phyloP scores from a whole-genome alignment of 2,888 invertebrate species.

The Ptychoptera albimana region DNA sequence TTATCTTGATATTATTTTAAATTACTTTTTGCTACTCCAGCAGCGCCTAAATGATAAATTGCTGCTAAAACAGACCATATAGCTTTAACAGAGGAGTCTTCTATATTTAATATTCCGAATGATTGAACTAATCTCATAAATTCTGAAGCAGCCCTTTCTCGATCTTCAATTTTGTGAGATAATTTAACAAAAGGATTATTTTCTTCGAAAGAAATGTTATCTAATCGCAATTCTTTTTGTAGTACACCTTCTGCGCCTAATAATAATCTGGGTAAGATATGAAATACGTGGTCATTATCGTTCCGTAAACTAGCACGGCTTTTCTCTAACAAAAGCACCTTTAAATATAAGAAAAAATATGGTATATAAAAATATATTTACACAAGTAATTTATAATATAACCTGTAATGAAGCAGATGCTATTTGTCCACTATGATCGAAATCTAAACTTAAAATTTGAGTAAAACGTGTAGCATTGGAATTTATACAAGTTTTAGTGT shows the following conservation, averaged over 20 bases:
- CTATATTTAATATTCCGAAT: constrained; percentile 57
- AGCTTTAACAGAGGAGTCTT: constrained; percentile 61
- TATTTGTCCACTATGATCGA: constrained; percentile 83
- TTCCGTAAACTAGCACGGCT: constrained; percentile 51
- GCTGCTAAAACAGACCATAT: constrained; percentile 81
- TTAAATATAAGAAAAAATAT: constrained; percentile 30
- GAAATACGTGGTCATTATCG: constrained; percentile 37
- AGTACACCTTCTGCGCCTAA: constrained; percentile 71
- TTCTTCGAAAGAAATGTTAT: constrained; percentile 46
- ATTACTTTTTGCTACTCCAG: constrained; percentile 58
- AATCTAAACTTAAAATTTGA: constrained; percentile 83
- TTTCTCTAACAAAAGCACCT: constrained; percentile 70
- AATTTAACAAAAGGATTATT: constrained; percentile 67
- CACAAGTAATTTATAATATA: constrained; percentile 5
- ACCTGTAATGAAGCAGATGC: constrained; percentile 81
- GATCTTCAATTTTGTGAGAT: constrained; percentile 63
- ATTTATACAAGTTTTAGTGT: constrained; percentile 72
- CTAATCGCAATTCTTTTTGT: constrained; percentile 68
- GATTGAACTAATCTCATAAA: constrained; percentile 68
- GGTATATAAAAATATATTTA: not conserved
- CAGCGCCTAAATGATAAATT: constrained; percentile 86
- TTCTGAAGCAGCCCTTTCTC: constrained; percentile 60
- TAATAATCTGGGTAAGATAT: constrained; percentile 31
- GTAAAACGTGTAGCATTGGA: constrained; percentile 80
- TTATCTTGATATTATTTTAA: not conserved